Conservation (phyloP, 1,140 invertebrate genomes). For the Arion vulgaris region DNA sequence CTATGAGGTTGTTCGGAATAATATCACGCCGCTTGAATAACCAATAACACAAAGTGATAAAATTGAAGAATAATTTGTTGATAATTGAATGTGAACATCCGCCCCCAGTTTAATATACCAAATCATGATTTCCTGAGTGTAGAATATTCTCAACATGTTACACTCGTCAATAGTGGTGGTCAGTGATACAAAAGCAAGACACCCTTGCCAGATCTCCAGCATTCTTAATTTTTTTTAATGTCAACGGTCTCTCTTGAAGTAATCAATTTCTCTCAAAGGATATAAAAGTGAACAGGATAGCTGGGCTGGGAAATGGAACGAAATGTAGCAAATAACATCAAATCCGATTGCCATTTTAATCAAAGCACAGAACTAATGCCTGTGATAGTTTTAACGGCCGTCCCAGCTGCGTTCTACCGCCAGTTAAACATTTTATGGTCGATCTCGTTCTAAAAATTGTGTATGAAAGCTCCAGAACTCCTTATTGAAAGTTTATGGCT, state of each 20-base stretch:
- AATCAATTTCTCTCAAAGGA: background rate
- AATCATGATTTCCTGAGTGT: no score
- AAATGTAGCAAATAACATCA: background rate
- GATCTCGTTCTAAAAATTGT: background rate
- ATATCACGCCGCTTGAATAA: no score
- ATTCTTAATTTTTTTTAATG: no score
- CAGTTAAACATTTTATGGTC: conserved; percentile 9
- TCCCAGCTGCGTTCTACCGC: background rate
- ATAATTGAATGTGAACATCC: no score
- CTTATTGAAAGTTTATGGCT: conserved; percentile 13
- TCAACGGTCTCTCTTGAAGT: background rate
- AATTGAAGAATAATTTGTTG: no score
- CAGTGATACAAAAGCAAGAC: no score
- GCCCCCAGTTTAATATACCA: no score
- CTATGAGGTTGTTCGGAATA: no score
- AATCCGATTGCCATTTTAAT: background rate
- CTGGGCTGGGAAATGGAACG: background rate
- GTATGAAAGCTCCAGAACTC: background rate
- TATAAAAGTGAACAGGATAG: background rate
- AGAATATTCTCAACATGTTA: no score
- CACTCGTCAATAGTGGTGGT: no score
- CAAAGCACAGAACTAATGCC: background rate
- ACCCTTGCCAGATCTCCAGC: no score
- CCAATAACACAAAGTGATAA: no score
- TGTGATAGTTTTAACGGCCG: background rate